Evolutionary conservation across 2,797 vertebrate species (phyloP), one percentile per base, ranked within the genome.

Genomic region (Hydrolagus colliei): DNA sequence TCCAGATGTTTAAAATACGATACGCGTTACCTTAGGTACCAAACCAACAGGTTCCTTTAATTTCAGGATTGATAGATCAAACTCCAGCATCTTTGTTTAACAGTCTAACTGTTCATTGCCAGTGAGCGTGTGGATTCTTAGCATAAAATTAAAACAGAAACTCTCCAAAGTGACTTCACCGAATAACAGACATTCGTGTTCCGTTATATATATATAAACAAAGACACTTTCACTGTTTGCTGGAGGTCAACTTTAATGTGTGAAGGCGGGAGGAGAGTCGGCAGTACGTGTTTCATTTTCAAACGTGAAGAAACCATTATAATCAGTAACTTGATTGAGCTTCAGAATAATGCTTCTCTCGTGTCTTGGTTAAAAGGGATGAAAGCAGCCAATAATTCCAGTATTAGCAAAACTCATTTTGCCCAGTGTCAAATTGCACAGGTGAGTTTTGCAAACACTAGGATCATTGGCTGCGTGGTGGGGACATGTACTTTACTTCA

Each of bases 61-160:
- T 84, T 68, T 68, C 16, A n/a, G n/a, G 14, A 80, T 74, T 74
- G 73, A 74, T 74, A 32, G 41, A 74, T 74, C 35, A 13, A 74
- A 4, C 41, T 74, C 8, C 13, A 41, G 18, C 32, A 74, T 32
- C 11, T 14, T 11, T 68, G 20, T 71, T 41, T 20, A 16, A 41
- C 32, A 84, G 18, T 8, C 6, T 6, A 52, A 52, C 41, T 84
- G 65, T 68, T 80, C 27, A 3, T 52, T 52, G 2, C 2, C 2
- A 6, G 41, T 52, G 6, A 52, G 41, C 41, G 41, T 52, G 6
- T 6, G 41, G 41, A 52, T 52, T 52, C 41, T 1, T 52, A 52
- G 6, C 2, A 52, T 52, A 52, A 52, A 52, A 52, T 52, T 52
- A 52, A 52, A 52, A 52, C 41, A 52, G 41, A 52, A 52, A 52